These are phyloP conservation scores for Agapetus fuscipes DNA, from an alignment of 2,888 invertebrate genomes.

Conservation along the genomic window DNA sequence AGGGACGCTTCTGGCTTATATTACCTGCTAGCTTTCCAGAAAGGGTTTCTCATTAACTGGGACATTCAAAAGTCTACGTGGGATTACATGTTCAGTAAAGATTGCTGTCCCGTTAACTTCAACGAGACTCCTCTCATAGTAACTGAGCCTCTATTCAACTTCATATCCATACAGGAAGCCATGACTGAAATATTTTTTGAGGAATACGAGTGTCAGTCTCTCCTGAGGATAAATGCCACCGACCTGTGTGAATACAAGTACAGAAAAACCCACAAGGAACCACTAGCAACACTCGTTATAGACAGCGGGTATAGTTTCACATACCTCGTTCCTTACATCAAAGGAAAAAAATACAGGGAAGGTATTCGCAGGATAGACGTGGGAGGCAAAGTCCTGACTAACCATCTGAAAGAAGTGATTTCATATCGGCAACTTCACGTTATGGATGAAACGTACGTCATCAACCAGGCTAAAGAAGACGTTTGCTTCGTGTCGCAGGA, in stretches of 20 bases:
- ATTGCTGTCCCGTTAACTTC: constrained; percentile 68
- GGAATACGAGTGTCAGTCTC: constrained; percentile 83
- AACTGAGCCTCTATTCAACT: constrained; percentile 93
- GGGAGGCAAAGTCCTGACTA: constrained; percentile 94
- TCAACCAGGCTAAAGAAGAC: constrained; percentile 98
- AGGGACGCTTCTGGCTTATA: constrained; percentile 91
- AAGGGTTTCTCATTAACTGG: constrained; percentile 93
- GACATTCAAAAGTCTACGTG: constrained; percentile 92
- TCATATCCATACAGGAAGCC: constrained; percentile 84
- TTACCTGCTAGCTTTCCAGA: constrained; percentile 89
- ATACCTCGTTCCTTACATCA: constrained; percentile 85
- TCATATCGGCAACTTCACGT: constrained; percentile 95
- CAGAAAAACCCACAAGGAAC: constrained; percentile 42
- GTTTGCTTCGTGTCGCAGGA: constrained; percentile 86
- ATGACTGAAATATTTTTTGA: constrained; percentile 96
- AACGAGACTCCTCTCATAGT: constrained; percentile 72
- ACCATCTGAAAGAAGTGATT: constrained; percentile 94
- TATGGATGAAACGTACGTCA: constrained; percentile 97
- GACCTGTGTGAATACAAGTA: constrained; percentile 70
- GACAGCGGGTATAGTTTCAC: constrained; percentile 96
- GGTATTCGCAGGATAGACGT: constrained; percentile 82
- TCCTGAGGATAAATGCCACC: constrained; percentile 71
- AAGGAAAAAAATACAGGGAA: constrained; percentile 48
- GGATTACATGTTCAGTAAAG: constrained; percentile 89
- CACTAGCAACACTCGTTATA: constrained; percentile 68